These are phyloP conservation scores for Trinorchestia longiramus DNA, from an alignment of 1,140 invertebrate species.

Conservation along the genomic window DNA sequence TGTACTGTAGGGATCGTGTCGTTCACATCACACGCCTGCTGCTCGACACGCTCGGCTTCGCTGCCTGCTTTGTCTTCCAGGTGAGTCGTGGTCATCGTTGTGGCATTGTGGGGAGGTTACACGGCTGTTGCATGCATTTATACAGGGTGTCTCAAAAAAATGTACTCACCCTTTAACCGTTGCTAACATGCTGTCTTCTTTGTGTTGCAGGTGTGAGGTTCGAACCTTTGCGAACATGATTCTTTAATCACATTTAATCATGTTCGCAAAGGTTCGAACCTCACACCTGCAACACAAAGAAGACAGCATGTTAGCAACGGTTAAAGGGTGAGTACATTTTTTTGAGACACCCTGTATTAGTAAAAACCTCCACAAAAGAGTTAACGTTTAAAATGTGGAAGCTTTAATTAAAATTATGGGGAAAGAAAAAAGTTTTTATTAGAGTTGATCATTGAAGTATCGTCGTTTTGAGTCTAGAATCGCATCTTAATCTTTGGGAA, in stretches of 20 bases:
- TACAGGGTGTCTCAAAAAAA: no score
- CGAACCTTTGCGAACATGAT: no score
- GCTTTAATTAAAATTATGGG: neutral
- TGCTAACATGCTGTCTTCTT: no score
- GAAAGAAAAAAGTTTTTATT: neutral
- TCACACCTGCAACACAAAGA: no score
- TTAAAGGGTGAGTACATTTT: no score
- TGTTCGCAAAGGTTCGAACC: no score
- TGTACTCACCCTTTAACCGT: no score
- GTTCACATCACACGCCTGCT: constrained; percentile 87
- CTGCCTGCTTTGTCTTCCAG: constrained; percentile 88
- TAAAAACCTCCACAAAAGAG: neutral
- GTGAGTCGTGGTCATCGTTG: constrained; percentile 70
- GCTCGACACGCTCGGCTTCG: constrained; percentile 86
- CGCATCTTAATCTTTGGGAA: neutral
- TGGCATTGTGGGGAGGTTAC: neutral
- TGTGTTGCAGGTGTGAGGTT: no score
- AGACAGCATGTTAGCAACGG: no score
- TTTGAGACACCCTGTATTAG: no score
- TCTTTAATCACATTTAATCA: no score
- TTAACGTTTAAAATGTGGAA: neutral
- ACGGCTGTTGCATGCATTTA: neutral
- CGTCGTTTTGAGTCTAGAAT: neutral
- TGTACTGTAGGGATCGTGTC: constrained; percentile 88
- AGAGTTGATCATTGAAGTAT: neutral